Evolutionary conservation across 2,797 vertebrate species (phyloP), one percentile per base, ranked within the genome.

Genomic region (Xerus rutilus): DNA sequence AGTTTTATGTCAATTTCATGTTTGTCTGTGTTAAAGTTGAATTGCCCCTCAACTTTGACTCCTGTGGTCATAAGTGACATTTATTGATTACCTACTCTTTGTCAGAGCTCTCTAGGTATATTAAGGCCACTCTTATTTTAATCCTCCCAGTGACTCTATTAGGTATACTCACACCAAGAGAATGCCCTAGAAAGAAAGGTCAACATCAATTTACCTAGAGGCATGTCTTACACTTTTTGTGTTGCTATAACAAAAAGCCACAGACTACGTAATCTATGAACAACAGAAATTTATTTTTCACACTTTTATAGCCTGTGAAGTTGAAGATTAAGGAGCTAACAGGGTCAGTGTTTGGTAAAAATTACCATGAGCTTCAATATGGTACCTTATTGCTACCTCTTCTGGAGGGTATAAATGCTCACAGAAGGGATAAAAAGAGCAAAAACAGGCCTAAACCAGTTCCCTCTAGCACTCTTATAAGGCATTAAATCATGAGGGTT

Each of bases 161-260:
- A 73, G 9, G 15, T 54, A 21, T 59, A 10, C 23, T 20, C 45
- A 76, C 20, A 21, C 35, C 73, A 89, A 94, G 65, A 89, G 39
- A 93, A 87, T 84, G 72, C 76, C 76, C 74, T 91, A 72, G 64
- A 91, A 93, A 49, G 23, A 94, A 94, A 96, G 30, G 20, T 2
- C 18, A 84, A 52, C 2, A 15, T n/a, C 13, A 87, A 18, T 94
- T 92, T 39, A 87, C 47, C 65, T 84, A 43, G 17, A 81, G 79
- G 23, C 45, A 54, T 47, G 25, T 23, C 25, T 35, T 89, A 78
- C 12, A 45, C 23, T 20, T 15, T 92, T 95, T 89, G 21, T 85
- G 54, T 12, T 82, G 39, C 52, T 64, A 30, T 47, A 77, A 32
- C 3, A 78, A 70, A 89, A 72, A 65, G 7, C 4, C 10, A 52